phyloP scores from a whole-genome alignment of 2,113 vertebrate species.

The Brachionichthys hirsutus region DNA sequence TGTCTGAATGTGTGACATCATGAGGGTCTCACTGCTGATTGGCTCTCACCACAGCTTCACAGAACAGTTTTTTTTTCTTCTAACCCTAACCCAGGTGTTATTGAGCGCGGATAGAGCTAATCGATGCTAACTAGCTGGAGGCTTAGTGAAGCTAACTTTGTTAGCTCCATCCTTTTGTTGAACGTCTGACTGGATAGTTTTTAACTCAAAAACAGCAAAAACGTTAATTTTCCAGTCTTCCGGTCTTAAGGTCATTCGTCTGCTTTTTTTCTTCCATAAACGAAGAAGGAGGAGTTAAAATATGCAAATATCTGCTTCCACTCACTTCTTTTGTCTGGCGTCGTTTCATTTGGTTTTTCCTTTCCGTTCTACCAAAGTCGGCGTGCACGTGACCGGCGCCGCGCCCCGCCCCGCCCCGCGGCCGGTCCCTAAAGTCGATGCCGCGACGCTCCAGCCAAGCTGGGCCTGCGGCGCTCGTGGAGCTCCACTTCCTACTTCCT shows the following conservation, averaged over 20 bases:
- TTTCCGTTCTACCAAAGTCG: slow-evolving; percentile 88
- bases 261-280: slow-evolving; percentile 81
- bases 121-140: not conserved
- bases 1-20: too few relatives aligned
- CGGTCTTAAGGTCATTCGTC: slow-evolving; percentile 23
- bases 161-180: slow-evolving; percentile 15
- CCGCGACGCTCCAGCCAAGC: slow-evolving; percentile 33
- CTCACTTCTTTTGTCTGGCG: slow-evolving; percentile 81
- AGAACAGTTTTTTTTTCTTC: too few relatives aligned
- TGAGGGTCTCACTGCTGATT: too few relatives aligned
- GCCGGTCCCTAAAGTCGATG: slow-evolving; percentile 72
- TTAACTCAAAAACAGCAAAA: too few relatives aligned
- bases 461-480: slow-evolving; percentile 22
- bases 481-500: not conserved
- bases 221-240: slow-evolving; percentile 62
- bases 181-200: slow-evolving; percentile 81
- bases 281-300: slow-evolving; percentile 76
- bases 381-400: slow-evolving; percentile 85
- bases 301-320: slow-evolving; percentile 98
- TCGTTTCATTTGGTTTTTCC: slow-evolving; percentile 59
- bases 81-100: not conserved
- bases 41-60: too few relatives aligned
- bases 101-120: not conserved
- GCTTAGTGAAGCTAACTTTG: not conserved
- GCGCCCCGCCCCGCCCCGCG: slow-evolving; percentile 78